Evolutionary conservation across 2,797 vertebrate species (phyloP).

Genomic region (Sternotherus odoratus): DNA sequence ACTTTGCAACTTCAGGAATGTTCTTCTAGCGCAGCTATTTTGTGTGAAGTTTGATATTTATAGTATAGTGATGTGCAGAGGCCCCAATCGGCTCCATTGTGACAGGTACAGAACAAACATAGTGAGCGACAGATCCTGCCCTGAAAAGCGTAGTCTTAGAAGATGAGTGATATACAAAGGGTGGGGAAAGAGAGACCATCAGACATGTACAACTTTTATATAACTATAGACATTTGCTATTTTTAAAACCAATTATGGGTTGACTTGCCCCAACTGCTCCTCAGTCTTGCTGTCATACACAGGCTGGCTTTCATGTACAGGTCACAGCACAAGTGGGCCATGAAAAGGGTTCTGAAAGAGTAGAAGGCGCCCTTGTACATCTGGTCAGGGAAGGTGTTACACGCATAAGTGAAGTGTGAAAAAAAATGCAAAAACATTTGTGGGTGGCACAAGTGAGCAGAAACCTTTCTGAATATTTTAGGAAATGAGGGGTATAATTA

Average conservation of each 20-base stretch:
- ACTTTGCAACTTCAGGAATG: neutral
- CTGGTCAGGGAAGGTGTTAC: neutral
- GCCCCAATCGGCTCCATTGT: neutral
- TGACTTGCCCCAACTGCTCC: neutral
- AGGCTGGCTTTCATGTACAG: neutral
- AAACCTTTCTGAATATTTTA: neutral
- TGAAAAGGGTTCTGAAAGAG: neutral
- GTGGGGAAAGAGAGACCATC: rapidly evolving
- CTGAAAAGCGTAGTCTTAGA: neutral
- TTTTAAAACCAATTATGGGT: neutral
- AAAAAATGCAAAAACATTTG: neutral
- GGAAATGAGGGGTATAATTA: constrained; percentile 20
- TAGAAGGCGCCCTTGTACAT: neutral
- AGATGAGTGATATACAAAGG: neutral
- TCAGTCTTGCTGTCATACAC: neutral
- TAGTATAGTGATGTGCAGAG: neutral
- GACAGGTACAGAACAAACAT: neutral
- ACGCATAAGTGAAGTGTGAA: neutral
- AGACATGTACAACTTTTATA: neutral
- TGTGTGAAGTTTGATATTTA: neutral
- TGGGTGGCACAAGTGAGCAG: neutral
- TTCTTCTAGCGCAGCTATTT: neutral
- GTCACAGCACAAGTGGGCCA: neutral
- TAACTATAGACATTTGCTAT: neutral
- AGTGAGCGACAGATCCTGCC: neutral